phyloP scores from a whole-genome alignment of 2,113 vertebrate genomes.

The Platysternon megacephalum region DNA sequence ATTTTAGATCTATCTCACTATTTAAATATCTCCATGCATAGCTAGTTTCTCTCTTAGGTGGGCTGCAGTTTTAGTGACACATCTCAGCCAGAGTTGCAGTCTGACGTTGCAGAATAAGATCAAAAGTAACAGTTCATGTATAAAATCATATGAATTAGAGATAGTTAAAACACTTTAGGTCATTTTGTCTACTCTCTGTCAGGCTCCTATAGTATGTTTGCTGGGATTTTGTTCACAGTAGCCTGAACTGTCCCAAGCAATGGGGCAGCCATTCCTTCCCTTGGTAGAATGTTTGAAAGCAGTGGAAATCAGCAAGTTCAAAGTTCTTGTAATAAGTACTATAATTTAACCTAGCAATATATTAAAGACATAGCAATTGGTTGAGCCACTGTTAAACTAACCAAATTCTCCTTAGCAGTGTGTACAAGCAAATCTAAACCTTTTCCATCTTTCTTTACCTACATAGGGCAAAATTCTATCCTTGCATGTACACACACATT shows the following conservation, averaged over 20 bases:
- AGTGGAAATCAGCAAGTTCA: background rate
- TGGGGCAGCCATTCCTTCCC: background rate
- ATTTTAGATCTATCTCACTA: background rate
- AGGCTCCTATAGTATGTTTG: background rate
- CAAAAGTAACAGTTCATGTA: background rate
- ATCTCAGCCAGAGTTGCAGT: background rate
- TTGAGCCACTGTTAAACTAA: background rate
- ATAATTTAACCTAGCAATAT: background rate
- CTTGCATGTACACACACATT: accelerated
- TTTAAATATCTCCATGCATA: background rate
- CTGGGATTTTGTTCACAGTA: background rate
- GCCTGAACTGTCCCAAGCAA: background rate
- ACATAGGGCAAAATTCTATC: background rate
- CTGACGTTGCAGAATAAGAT: background rate
- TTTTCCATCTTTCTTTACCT: background rate
- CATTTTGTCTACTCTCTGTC: background rate
- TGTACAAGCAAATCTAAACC: background rate
- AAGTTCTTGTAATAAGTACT: background rate
- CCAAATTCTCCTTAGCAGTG: background rate
- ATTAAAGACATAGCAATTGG: background rate
- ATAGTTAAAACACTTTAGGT: accelerated
- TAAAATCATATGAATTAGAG: background rate
- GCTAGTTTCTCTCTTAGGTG: background rate
- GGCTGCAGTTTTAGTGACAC: background rate
- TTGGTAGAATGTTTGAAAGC: background rate